phyloP scores from a whole-genome alignment of 1,140 invertebrate genomes.

The Eriocheir sinensis region DNA sequence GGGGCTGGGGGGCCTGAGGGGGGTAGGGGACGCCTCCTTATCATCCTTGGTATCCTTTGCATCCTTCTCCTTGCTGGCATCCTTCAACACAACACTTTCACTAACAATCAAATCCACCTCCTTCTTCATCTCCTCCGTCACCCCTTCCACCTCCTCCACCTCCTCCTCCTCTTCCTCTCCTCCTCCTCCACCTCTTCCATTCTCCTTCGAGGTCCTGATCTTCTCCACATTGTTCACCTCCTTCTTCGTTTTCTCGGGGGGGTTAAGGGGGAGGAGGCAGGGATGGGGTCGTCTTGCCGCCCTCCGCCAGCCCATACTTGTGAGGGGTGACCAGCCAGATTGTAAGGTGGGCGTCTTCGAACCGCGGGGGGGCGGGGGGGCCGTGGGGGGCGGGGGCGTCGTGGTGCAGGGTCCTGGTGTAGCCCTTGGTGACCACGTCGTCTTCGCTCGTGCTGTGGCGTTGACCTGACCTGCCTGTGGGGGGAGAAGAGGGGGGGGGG shows the following conservation, averaged over 20 bases:
- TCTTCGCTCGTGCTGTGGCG: constrained; percentile 65
- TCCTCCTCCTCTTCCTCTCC: too few species aligned
- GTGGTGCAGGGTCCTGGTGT: not conserved
- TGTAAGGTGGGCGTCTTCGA: constrained; percentile 62
- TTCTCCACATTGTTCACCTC: constrained; percentile 54
- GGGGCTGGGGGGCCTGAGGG: too few species aligned
- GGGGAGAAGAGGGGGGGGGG: not conserved
- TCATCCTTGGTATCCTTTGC: too few species aligned
- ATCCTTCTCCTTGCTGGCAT: constrained; percentile 60
- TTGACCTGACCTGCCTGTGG: constrained; percentile 63
- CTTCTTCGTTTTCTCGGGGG: constrained; percentile 62
- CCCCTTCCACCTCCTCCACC: too few species aligned
- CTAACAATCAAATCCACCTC: constrained; percentile 64
- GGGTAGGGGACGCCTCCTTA: too few species aligned
- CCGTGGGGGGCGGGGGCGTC: too few species aligned
- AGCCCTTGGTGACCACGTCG: constrained; percentile 19
- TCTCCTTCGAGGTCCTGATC: constrained; percentile 31
- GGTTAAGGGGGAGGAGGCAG: too few species aligned
- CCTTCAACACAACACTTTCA: constrained; percentile 72
- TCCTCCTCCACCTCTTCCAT: not conserved
- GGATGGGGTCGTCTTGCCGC: too few species aligned
- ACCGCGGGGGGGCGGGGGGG: constrained; percentile 15
- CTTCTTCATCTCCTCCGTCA: constrained; percentile 57
- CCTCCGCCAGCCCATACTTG: not conserved
- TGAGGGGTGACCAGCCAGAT: constrained; percentile 58